Conservation (phyloP, 2,113 vertebrate genomes). For the Dipodomys merriami region DNA sequence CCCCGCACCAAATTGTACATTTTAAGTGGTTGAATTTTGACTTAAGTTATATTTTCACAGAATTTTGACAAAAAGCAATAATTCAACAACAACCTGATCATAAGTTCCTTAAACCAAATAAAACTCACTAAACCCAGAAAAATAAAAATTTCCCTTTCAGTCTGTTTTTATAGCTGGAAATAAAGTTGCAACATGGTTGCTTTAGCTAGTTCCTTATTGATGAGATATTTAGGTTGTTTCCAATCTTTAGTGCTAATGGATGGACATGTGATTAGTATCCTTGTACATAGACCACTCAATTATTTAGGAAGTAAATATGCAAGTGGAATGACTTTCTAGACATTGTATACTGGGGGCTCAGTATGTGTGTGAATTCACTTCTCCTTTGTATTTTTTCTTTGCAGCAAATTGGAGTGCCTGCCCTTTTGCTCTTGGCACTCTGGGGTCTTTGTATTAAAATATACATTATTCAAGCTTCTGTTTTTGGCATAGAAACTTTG, state of each 20-base stretch:
- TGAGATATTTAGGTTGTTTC: neutral
- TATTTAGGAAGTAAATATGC: neutral
- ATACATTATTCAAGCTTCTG: slow-evolving; percentile 9
- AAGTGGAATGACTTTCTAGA: neutral
- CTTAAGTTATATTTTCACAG: slow-evolving; percentile 8
- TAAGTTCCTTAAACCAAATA: slow-evolving; percentile 9
- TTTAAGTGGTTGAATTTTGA: slow-evolving; percentile 13
- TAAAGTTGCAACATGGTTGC: neutral
- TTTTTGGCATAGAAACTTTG: slow-evolving; percentile 34
- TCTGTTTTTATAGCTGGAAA: neutral
- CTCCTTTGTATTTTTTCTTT: neutral
- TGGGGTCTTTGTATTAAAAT: slow-evolving; percentile 61
- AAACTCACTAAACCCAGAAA: neutral
- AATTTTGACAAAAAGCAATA: neutral
- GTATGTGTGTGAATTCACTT: neutral
- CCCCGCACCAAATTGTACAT: neutral
- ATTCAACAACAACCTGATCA: neutral
- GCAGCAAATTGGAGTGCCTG: slow-evolving; percentile 26
- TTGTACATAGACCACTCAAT: neutral
- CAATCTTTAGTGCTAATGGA: neutral
- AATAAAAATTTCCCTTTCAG: neutral
- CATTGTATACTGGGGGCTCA: neutral
- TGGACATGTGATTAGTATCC: neutral
- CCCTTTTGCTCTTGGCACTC: neutral
- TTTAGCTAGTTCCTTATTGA: neutral